These are phyloP conservation scores for Aricia artaxerxes DNA, from an alignment of 2,888 invertebrate species.

Conservation along the genomic window DNA sequence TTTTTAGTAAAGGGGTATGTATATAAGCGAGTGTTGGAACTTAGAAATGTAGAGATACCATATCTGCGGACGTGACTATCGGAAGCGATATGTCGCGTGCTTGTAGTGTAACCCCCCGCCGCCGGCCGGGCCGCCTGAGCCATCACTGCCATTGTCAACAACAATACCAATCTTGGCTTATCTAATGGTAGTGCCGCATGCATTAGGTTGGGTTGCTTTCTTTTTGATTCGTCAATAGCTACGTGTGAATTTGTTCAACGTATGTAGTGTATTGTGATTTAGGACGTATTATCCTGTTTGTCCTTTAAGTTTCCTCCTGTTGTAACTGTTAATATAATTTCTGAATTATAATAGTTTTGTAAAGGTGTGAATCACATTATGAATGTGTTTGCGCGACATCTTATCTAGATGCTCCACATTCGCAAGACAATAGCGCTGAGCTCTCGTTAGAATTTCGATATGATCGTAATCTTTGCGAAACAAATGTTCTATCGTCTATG, in stretches of 20 bases:
- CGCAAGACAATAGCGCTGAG: background rate
- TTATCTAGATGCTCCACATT: conserved; percentile 4
- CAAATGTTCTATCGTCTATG: background rate
- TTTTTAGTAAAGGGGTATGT: too few relatives aligned
- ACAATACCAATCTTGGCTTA: background rate
- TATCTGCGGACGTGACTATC: conserved; percentile 5
- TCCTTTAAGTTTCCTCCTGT: background rate
- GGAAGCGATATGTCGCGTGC: background rate
- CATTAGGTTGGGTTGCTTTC: background rate
- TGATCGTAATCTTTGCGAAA: background rate
- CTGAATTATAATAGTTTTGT: background rate
- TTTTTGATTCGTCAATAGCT: background rate
- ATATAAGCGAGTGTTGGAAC: background rate
- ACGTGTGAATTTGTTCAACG: too few relatives aligned
- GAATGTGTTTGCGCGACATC: background rate
- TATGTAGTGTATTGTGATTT: too few relatives aligned
- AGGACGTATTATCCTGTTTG: too few relatives aligned
- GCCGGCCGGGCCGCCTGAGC: background rate
- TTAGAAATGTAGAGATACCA: background rate
- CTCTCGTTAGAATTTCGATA: conserved; percentile 4
- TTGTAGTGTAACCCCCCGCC: background rate
- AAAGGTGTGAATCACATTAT: background rate
- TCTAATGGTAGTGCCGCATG: background rate
- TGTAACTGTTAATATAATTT: too few relatives aligned
- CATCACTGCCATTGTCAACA: background rate